Conservation (phyloP, 2,888 invertebrate species). For the Flexamia atlantica region DNA sequence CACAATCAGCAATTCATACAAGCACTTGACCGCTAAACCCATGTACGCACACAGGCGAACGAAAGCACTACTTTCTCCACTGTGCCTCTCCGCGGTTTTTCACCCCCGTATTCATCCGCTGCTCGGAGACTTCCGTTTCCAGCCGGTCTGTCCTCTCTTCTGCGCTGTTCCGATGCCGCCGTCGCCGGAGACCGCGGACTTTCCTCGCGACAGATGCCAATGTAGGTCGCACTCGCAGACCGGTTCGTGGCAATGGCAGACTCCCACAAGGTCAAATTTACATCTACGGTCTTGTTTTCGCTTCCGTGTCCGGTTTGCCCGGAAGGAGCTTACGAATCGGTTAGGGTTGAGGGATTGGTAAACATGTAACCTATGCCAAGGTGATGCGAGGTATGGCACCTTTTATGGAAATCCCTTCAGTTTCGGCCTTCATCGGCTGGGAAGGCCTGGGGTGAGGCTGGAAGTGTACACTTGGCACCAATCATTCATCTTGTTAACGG, state of each 20-base stretch:
- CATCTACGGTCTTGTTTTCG: constrained; percentile 29
- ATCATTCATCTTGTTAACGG: background rate
- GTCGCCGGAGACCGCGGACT: background rate
- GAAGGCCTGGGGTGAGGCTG: background rate
- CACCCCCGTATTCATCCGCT: background rate
- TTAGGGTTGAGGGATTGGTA: background rate
- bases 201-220: constrained; percentile 24
- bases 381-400: background rate
- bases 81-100: constrained; percentile 11
- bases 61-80: background rate
- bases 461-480: background rate
- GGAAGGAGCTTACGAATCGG: background rate
- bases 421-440: background rate
- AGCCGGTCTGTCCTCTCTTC: background rate
- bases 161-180: background rate
- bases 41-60: background rate
- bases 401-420: background rate
- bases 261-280: constrained; percentile 49
- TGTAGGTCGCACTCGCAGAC: constrained; percentile 22
- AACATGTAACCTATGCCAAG: constrained; percentile 6
- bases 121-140: constrained; percentile 35
- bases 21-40: background rate
- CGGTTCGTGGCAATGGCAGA: constrained; percentile 35
- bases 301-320: constrained; percentile 42
- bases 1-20: background rate